phyloP scores from a whole-genome alignment of 2,888 invertebrate species.

The Polyommatus icarus region DNA sequence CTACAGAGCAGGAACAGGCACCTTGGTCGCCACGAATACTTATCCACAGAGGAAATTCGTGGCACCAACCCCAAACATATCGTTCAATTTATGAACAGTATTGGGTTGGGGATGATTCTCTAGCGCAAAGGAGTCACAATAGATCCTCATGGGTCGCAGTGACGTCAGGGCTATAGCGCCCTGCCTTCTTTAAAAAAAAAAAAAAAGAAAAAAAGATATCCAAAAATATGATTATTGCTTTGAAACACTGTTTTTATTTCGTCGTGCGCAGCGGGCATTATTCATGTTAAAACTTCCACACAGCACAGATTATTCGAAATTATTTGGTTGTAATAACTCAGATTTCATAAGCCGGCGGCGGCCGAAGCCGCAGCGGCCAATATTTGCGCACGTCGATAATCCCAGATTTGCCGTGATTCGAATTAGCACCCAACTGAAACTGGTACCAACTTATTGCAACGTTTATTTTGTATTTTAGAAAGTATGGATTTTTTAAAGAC shows the following conservation, averaged over 20 bases:
- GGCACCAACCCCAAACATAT: too few relatives aligned
- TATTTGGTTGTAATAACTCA: neutral
- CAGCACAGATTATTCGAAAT: neutral
- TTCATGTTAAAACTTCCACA: neutral
- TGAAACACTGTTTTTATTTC: neutral
- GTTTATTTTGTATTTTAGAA: neutral
- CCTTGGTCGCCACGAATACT: too few relatives aligned
- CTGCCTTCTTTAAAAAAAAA: too few relatives aligned
- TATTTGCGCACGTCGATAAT: constrained; percentile 22
- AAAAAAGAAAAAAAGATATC: too few relatives aligned
- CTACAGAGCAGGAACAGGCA: too few relatives aligned
- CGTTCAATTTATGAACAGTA: too few relatives aligned
- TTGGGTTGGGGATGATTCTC: too few relatives aligned
- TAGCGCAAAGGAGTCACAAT: too few relatives aligned
- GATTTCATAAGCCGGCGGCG: neutral
- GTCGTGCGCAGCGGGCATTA: neutral
- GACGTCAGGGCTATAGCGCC: too few relatives aligned
- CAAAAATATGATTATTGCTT: neutral
- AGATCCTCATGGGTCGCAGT: too few relatives aligned
- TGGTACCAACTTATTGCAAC: neutral
- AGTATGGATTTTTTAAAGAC: neutral
- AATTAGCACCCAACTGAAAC: constrained; percentile 7
- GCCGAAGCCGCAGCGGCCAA: neutral
- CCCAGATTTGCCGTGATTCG: constrained; percentile 16
- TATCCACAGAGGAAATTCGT: too few relatives aligned